Evolutionary conservation across 2,113 vertebrate species (phyloP).

Genomic region (Anser brachyrhynchus): DNA sequence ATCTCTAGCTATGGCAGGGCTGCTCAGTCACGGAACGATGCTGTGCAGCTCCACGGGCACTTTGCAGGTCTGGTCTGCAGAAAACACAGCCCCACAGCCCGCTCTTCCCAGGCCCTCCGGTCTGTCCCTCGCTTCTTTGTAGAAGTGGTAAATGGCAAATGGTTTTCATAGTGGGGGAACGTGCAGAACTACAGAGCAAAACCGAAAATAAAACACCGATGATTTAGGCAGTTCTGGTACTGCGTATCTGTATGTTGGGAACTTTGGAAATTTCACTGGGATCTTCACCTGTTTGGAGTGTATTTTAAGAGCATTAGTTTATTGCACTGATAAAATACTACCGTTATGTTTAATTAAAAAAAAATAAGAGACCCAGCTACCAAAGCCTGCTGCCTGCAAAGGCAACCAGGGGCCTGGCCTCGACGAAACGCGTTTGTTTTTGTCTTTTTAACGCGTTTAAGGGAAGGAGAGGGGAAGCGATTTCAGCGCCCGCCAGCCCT

Average conservation of each 20-base stretch:
- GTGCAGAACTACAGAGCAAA: neutral
- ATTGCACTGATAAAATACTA: neutral
- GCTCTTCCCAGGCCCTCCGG: too few relatives aligned
- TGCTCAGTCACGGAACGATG: too few relatives aligned
- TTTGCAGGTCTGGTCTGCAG: neutral
- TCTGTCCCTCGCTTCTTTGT: neutral
- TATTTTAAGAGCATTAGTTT: neutral
- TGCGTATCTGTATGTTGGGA: neutral
- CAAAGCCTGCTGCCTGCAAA: neutral
- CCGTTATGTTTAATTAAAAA: neutral
- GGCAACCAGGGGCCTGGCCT: neutral
- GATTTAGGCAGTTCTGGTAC: neutral
- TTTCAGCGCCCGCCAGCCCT: too few relatives aligned
- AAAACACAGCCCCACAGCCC: neutral
- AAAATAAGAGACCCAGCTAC: neutral
- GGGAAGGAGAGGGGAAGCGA: neutral
- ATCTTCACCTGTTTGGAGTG: neutral
- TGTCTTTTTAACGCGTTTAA: neutral
- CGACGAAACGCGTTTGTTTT: too few relatives aligned
- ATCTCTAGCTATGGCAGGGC: accelerated
- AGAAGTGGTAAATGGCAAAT: too few relatives aligned
- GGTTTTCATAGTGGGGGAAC: neutral
- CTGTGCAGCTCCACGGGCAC: too few relatives aligned
- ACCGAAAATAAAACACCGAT: neutral
- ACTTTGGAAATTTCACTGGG: neutral